Percentiles rank a stretch among this genome's conserved stretches.
Evolutionary conservation across 2,888 invertebrate species (phyloP).

Genomic region (Drosophila acutilabella): DNA sequence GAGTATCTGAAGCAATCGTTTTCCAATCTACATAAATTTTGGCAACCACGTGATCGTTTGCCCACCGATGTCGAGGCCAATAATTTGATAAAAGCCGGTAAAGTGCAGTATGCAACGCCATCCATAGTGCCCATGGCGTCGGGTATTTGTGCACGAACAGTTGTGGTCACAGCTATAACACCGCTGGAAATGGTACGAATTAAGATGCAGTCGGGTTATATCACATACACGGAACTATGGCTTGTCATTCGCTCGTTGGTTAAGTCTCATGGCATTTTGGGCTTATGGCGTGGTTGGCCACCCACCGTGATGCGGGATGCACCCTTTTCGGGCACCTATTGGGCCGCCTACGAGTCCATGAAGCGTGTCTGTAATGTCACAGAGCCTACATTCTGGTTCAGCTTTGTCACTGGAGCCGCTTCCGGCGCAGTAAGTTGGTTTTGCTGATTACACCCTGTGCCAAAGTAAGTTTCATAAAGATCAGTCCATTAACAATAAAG

Average conservation of each 20-base stretch:
- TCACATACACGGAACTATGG: slow-evolving; percentile 88
- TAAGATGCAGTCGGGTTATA: slow-evolving; percentile 97
- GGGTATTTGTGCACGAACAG: slow-evolving; percentile 92
- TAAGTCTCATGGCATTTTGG: slow-evolving; percentile 89
- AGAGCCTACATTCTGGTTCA: slow-evolving; percentile 62
- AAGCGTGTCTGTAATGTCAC: slow-evolving; percentile 87
- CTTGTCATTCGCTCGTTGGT: slow-evolving; percentile 87
- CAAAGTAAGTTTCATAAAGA: too few species aligned
- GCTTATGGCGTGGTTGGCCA: slow-evolving; percentile 91
- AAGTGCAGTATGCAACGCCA: slow-evolving; percentile 23
- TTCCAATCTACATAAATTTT: slow-evolving; percentile 77
- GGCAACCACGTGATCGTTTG: not conserved
- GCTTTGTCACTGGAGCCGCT: slow-evolving; percentile 63
- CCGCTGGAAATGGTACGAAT: slow-evolving; percentile 98
- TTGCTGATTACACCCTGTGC: too few species aligned
- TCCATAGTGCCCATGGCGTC: slow-evolving; percentile 89
- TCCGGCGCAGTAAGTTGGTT: slow-evolving; percentile 61
- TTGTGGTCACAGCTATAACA: slow-evolving; percentile 93
- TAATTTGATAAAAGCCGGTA: slow-evolving; percentile 1
- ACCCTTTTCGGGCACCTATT: slow-evolving; percentile 90
- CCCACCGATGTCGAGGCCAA: not conserved
- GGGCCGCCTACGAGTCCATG: slow-evolving; percentile 92
- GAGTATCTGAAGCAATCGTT: slow-evolving; percentile 92
- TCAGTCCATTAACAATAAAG: too few species aligned
- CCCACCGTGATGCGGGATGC: slow-evolving; percentile 73